Evolutionary conservation across 2,888 invertebrate genomes (phyloP).

Genomic region (Leuctra nigra): DNA sequence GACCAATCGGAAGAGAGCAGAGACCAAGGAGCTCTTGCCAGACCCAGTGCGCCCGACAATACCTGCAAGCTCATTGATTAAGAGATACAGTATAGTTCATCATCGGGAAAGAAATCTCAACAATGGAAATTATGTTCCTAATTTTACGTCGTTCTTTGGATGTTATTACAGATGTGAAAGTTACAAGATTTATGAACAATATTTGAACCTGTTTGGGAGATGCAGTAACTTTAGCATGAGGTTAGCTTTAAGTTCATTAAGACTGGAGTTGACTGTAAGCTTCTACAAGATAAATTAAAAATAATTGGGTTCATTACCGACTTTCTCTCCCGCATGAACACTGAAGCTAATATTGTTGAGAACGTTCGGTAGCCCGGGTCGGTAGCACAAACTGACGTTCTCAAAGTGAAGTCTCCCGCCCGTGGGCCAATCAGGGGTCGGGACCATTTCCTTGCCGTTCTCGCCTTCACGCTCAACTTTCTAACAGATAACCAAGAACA

Average conservation of each 20-base stretch:
- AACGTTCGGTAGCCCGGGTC: conserved; percentile 42
- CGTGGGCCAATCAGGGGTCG: conserved; percentile 45
- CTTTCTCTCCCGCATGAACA: conserved; percentile 49
- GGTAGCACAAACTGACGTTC: conserved; percentile 45
- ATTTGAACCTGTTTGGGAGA: no score
- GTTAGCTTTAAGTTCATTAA: no score
- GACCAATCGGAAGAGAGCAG: conserved; percentile 51
- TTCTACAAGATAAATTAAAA: no score
- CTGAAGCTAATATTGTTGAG: conserved; percentile 49
- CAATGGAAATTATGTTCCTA: no score
- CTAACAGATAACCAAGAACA: conserved; percentile 19
- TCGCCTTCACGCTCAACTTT: conserved; percentile 34
- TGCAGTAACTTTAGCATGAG: no score
- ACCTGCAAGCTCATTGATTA: conserved; percentile 36
- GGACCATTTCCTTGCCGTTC: conserved; percentile 33
- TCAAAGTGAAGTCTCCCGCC: conserved; percentile 45
- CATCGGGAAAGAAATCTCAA: no score
- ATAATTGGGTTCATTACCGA: no score
- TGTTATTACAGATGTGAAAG: no score
- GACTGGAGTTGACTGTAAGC: no score
- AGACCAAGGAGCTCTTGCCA: conserved; percentile 52
- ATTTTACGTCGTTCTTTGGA: no score
- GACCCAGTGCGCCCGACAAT: conserved; percentile 44
- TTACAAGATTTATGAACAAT: no score
- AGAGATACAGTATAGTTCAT: no score